A percentile compares a stretch with the other conserved stretches of the same genome.
Conservation (phyloP, 2,113 vertebrate species). For the Nothoprocta pentlandii region DNA sequence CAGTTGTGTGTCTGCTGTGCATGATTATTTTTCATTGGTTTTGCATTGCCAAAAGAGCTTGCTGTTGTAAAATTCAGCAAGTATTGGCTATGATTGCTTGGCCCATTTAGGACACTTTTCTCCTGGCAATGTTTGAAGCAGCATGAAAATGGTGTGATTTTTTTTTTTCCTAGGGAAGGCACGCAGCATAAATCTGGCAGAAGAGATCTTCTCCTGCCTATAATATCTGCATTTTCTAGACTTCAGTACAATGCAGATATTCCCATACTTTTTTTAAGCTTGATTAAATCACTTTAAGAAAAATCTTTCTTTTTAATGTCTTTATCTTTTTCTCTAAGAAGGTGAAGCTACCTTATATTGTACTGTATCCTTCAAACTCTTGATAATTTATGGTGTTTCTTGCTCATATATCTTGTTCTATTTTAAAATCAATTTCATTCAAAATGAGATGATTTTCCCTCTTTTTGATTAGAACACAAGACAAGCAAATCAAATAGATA, state of each 20-base stretch:
- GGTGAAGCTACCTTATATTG: not conserved
- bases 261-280: not conserved
- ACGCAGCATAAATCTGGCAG: not conserved
- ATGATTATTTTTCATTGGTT: not conserved
- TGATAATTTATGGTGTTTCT: not conserved
- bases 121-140: conserved; percentile 12
- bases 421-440: not conserved
- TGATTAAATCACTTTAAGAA: too few species aligned
- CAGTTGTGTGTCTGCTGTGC: not conserved
- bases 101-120: not conserved
- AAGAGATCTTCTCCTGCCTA: not conserved
- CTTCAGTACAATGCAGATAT: not conserved
- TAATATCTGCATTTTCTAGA: not conserved
- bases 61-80: not conserved
- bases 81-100: not conserved
- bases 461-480: not conserved
- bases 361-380: not conserved
- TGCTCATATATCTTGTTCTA: not conserved
- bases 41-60: not conserved
- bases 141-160: not conserved
- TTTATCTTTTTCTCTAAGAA: not conserved
- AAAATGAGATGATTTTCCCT: not conserved
- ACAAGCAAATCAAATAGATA: not conserved
- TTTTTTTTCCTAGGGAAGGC: not conserved
- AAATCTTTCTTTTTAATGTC: too few species aligned